These are phyloP conservation scores for Leptinotarsa texana DNA, from an alignment of 1,140 invertebrate genomes.

Conservation along the genomic window DNA sequence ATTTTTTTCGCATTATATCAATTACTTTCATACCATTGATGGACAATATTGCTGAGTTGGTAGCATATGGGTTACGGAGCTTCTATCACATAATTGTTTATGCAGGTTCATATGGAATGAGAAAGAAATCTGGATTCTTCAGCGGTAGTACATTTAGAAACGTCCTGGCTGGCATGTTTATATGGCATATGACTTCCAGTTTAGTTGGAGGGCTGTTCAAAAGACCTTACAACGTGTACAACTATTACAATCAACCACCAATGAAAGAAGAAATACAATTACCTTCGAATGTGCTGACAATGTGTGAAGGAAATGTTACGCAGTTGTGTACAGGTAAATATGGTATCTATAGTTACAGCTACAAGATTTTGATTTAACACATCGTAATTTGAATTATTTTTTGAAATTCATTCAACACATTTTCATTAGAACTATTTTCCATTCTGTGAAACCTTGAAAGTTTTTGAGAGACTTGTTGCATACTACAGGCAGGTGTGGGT, in stretches of 20 bases:
- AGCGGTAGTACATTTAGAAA: constrained; percentile 42
- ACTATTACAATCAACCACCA: constrained; percentile 44
- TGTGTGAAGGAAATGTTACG: constrained; percentile 43
- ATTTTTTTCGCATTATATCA: no score
- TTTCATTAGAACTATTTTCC: no score
- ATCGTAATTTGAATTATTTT: no score
- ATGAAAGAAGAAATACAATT: constrained; percentile 39
- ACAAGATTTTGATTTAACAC: not conserved
- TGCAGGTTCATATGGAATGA: constrained; percentile 26
- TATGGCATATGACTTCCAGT: constrained; percentile 42
- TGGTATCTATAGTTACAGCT: not conserved
- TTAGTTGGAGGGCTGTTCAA: constrained; percentile 31
- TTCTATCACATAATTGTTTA: not conserved
- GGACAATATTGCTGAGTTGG: not conserved
- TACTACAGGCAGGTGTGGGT: no score
- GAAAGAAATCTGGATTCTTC: constrained; percentile 42
- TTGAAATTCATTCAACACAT: no score
- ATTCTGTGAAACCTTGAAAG: no score
- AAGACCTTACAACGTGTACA: constrained; percentile 42
- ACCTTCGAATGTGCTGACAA: constrained; percentile 39
- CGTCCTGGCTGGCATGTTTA: constrained; percentile 40
- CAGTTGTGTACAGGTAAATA: constrained; percentile 37
- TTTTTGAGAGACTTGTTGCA: no score
- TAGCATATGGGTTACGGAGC: not conserved
- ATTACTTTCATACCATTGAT: not conserved